Evolutionary conservation across 2,113 vertebrate species (phyloP), one percentile per base, ranked within the genome.

Genomic region (Strix aluco): DNA sequence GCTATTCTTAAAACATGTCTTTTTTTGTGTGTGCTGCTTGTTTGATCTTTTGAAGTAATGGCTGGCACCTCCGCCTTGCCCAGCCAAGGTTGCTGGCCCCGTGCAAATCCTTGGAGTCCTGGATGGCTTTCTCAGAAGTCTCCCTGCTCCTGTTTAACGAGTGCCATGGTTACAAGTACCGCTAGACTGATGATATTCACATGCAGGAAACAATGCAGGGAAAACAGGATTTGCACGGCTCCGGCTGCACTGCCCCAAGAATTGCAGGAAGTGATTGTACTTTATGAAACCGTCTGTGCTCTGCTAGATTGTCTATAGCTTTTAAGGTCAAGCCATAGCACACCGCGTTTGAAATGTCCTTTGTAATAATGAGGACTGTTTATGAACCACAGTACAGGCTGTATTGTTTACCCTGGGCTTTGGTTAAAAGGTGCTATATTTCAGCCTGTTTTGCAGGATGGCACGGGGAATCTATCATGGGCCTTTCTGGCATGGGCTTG

Each of bases 201-300:
- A 98, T 96, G 97, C 99, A 99, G 99, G 99, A 99, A 99, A 99
- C 98, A 98, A 98, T 97, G 98, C 98, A 98, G 98, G 98, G 99
- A 99, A 99, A 99, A 99, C 99, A 99, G 99, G 99, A 99, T 98
- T 98, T 99, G 99, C 98, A 98, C 98, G 99, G 99, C 99, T 99
- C 99, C 99, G 98, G 98, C 98, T 98, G 96, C 98, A 96, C 99
- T 98, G 98, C 98, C 98, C 98, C 98, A 99, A 99, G 99, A 99
- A 99, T 99, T 99, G 99, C 98, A 99, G 99, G 99, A 99, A 99
- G 99, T 99, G 99, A 99, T 99, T 99, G 99, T 99, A 99, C 99
- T 99, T 99, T 98, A 98, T 99, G 99, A 99, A 99, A 99, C 98
- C 98, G 98, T 98, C 98, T 98, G 97, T 99, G 98, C 99, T 98